Conservation (phyloP, 2,113 vertebrate genomes). For the Pseudorhombus dupliciocellatus region DNA sequence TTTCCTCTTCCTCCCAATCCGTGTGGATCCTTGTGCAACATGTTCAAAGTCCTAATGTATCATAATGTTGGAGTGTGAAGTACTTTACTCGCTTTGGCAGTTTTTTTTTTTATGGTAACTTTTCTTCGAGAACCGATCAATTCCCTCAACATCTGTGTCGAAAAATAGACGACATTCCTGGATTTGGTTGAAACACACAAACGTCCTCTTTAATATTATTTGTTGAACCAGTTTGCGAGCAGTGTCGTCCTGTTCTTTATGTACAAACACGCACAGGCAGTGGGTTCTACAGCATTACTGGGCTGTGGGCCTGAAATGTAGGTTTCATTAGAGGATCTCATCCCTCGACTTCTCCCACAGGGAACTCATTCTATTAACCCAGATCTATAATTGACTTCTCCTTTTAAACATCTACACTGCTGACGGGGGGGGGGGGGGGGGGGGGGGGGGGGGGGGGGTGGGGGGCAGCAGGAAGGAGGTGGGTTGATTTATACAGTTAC, state of each 20-base stretch:
- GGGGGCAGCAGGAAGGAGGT: conserved; percentile 7
- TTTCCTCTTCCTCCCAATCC: no score
- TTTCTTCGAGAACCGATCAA: background rate
- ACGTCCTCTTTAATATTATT: background rate
- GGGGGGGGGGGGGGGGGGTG: conserved; percentile 18
- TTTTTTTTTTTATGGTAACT: no score
- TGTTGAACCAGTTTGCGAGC: background rate
- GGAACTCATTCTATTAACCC: conserved; percentile 79
- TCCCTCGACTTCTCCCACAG: conserved; percentile 73
- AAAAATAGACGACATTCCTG: no score
- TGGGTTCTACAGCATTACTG: conserved; percentile 41
- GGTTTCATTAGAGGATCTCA: conserved; percentile 77
- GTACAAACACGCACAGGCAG: conserved; percentile 26
- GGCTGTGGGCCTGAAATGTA: conserved; percentile 67
- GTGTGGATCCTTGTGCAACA: no score
- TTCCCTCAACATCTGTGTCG: background rate
- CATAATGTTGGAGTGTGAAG: no score
- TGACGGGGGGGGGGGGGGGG: conserved; percentile 35
- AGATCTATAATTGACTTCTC: conserved; percentile 83
- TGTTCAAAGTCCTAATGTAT: no score
- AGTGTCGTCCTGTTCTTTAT: background rate
- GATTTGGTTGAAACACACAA: no score
- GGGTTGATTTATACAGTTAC: conserved; percentile 18
- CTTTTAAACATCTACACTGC: conserved; percentile 75
- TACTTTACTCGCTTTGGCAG: no score